Evolutionary conservation across 2,888 invertebrate species (phyloP), one percentile per base, ranked within the genome.

Genomic region (Clepsis dumicolana): DNA sequence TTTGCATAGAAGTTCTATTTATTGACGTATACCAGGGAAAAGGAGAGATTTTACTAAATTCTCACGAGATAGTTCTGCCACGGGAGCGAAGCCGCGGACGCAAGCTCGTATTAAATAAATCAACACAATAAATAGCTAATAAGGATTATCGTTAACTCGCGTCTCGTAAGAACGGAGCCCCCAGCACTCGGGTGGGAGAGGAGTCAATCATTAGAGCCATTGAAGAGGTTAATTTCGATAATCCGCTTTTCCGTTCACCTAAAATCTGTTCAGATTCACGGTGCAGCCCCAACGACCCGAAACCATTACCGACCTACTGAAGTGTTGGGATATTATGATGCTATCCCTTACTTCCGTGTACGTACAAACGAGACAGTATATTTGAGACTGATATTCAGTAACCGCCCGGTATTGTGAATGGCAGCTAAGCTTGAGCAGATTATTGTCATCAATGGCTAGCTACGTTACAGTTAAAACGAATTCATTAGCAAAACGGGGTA

Each of bases 161-260:
- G 62, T 61, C 65, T 73, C 57, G 32, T 48, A 66, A 65, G 60
- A 25, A 32, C 48, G 50, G 68, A 65, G 81, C 86, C 88, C 87
- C 82, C 78, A 71, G 74, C 79, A 75, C 64, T 81, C 76, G 77
- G 81, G 81, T 80, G 85, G 85, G 85, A 74, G 71, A 71, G 78
- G 82, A 87, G 86, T 83, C 88, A 84, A 88, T 91, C 87, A 88
- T 89, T 88, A 87, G 79, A 79, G 75, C 79, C 79, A 83, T 73
- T 86, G 88, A 88, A 87, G 89, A 90, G 89, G 91, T 89, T 90
- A 90, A 91, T 91, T 88, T 90, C 83, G 84, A 87, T 91, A 91
- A 92, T 89, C 90, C 87, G 81, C 87, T 91, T 90, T 86, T 78
- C 79, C 80, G 79, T 80, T 83, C 83, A 73, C 74, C 80, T 78